Conservation (phyloP, 2,888 invertebrate genomes). For the Nymphalis polychloros region DNA sequence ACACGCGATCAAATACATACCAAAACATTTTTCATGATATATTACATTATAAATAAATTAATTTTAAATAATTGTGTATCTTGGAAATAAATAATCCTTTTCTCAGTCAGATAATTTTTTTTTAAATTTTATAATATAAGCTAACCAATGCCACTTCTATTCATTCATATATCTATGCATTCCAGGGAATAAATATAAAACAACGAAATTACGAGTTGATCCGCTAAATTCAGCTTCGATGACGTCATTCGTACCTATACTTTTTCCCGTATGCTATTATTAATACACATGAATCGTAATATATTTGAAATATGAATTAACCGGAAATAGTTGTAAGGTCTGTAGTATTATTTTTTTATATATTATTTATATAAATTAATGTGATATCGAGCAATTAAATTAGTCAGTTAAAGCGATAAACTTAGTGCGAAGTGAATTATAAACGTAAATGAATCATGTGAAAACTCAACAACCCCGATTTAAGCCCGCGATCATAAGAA, state of each 20-base stretch:
- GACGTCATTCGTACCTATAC: conserved; percentile 52
- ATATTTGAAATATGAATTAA: conserved; percentile 24
- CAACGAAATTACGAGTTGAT: conserved; percentile 54
- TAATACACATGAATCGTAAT: conserved; percentile 43
- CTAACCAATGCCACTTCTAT: conserved; percentile 24
- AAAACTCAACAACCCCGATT: no score
- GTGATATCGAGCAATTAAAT: neutral
- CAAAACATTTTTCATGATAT: no score
- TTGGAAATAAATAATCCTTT: no score
- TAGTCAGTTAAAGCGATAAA: no score
- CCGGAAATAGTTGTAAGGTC: neutral
- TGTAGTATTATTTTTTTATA: neutral
- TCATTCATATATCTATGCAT: conserved; percentile 35
- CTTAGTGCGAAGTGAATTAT: no score
- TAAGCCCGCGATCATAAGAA: no score
- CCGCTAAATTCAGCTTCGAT: conserved; percentile 50
- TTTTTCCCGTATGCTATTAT: conserved; percentile 44
- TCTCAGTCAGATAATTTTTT: no score
- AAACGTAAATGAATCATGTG: no score
- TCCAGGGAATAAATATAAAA: conserved; percentile 44
- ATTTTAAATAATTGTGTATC: no score
- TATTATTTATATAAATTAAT: conserved; percentile 1
- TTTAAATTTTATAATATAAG: no score
- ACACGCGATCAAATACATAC: neutral
- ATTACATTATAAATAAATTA: no score